These are phyloP conservation scores for Halichoerus grypus DNA, from an alignment of 2,113 vertebrate species.

Conservation along the genomic window DNA sequence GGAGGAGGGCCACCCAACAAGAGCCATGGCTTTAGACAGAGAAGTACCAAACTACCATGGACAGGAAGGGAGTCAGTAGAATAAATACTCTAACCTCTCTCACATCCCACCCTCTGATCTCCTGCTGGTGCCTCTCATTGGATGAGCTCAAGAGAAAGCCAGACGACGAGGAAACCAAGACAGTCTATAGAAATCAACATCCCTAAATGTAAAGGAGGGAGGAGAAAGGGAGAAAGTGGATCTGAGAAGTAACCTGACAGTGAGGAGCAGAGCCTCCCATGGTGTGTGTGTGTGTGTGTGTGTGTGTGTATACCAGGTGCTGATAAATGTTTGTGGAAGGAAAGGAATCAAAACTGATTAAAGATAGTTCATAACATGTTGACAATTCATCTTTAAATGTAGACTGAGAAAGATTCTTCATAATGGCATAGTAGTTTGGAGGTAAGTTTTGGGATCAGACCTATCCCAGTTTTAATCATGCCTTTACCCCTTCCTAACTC, in stretches of 20 bases:
- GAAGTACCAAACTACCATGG: not conserved
- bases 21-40: not conserved
- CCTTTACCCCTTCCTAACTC: not conserved
- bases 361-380: not conserved
- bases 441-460: not conserved
- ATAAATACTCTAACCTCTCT: not conserved
- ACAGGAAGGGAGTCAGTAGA: not conserved
- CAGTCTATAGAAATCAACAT: not conserved
- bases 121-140: not conserved
- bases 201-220: not conserved
- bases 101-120: not conserved
- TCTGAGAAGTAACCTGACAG: not conserved
- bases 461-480: not conserved
- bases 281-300: too few species aligned
- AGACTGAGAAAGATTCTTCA: not conserved
- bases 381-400: not conserved
- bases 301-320: too few species aligned
- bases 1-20: not conserved
- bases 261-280: not conserved
- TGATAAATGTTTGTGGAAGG: not conserved
- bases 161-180: not conserved
- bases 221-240: not conserved
- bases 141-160: not conserved
- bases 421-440: not conserved
- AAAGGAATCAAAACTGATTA: not conserved